Evolutionary conservation across 1,140 invertebrate genomes (phyloP), one percentile per base, ranked within the genome.

Genomic region (Arion vulgaris): DNA sequence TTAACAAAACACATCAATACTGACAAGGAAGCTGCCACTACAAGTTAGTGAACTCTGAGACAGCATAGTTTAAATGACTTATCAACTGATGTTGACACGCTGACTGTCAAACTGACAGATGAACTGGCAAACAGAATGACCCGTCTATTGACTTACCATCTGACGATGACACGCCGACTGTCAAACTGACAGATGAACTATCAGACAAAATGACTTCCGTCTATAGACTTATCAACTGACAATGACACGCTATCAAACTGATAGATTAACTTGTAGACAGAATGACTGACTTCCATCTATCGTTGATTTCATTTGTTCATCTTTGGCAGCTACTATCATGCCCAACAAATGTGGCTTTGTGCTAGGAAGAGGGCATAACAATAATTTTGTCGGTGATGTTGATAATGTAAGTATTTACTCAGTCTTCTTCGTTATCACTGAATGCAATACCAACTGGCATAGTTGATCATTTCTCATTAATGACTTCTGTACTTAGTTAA

Each of bases 291-390:
- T n/a, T 71, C 26, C 57, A 71, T 1, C 68, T 36, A 19, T 11
- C 5, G 15, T 36, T 26, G 9, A 13, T 9, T 34, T 71, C 15
- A 36, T n/a, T n/a, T n/a, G n/a, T 71, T 71, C 26, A 7, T 17
- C 34, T 2, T 32, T 45, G 13, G 17, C 72, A 74, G 72, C 34
- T 15, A 7, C 13, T 5, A 41, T 74, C 15, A 15, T 7, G 0
- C 41, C 9, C 1, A 74, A 74, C 72, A 74, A n/a, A 74, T 74
- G 72, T n/a, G 72, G 72, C 23, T 13, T 74, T 45, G 38, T n/a
- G 39, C 72, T 74, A 11, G 72, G 72, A 17, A 74, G 38, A 74
- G 72, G 72, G 1, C 72, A 38, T 26, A 74, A 74, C 72, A 17
- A 13, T 15, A 15, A 74, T n/a, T 45, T 74, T 2, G 13, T 45